phyloP scores from a whole-genome alignment of 2,797 vertebrate genomes.

The Halcyon leucocephala region DNA sequence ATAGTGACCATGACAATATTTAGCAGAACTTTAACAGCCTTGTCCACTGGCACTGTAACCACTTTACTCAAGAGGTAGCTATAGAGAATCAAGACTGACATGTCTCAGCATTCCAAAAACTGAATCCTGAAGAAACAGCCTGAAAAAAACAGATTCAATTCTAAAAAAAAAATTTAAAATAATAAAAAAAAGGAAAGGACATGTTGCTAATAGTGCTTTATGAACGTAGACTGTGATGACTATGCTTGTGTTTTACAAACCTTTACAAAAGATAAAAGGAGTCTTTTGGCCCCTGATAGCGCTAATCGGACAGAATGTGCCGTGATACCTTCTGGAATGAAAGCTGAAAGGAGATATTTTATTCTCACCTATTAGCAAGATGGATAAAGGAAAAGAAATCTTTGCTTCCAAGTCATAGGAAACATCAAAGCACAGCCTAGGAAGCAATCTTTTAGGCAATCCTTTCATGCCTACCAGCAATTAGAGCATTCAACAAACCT shows the following conservation, averaged over 20 bases:
- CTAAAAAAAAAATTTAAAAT: background rate
- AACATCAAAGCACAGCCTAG: conserved; percentile 60
- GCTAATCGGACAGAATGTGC: conserved; percentile 7
- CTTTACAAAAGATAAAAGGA: conserved; percentile 54
- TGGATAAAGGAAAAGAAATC: conserved; percentile 52
- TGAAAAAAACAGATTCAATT: background rate
- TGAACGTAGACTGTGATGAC: background rate
- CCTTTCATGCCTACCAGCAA: conserved; percentile 66
- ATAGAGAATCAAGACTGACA: background rate
- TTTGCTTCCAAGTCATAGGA: background rate
- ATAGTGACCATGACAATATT: background rate
- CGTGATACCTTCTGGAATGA: conserved; percentile 35
- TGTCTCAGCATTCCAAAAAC: background rate
- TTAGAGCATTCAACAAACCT: conserved; percentile 47
- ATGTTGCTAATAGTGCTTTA: background rate
- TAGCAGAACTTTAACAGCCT: background rate
- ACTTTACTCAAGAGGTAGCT: background rate
- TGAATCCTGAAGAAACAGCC: background rate
- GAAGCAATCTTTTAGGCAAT: conserved; percentile 61
- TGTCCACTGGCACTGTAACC: background rate
- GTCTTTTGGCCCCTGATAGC: conserved; percentile 20
- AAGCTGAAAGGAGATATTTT: conserved; percentile 32
- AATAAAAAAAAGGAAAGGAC: too few relatives aligned
- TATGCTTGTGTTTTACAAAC: conserved; percentile 12
- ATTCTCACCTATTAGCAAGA: conserved; percentile 59